These are phyloP conservation scores for Emmelina monodactyla DNA, from an alignment of 2,888 invertebrate genomes.

Conservation along the genomic window DNA sequence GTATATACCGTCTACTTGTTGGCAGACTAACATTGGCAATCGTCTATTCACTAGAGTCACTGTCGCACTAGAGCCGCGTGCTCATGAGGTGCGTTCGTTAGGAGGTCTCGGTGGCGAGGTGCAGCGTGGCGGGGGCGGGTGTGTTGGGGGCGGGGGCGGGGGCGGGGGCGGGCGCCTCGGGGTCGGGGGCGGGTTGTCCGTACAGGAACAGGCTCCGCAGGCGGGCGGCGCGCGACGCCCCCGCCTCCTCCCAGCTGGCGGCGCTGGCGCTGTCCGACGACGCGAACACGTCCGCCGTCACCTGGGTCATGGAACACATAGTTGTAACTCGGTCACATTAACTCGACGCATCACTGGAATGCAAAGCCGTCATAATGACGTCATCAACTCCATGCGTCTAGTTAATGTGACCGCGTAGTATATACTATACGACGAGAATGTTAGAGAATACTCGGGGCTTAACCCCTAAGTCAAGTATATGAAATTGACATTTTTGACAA, in stretches of 20 bases:
- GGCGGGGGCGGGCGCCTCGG: conserved; percentile 23
- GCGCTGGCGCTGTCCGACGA: conserved; percentile 35
- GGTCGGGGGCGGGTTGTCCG: conserved; percentile 40
- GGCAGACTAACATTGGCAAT: conserved; percentile 1
- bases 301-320: too few relatives aligned
- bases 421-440: too few relatives aligned
- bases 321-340: too few relatives aligned
- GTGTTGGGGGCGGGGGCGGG: conserved; percentile 8
- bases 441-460: too few relatives aligned
- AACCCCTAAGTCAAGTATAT: too few relatives aligned
- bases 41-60: not conserved
- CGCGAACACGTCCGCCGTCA: conserved; percentile 40
- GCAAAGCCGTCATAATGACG: too few relatives aligned
- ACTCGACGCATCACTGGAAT: too few relatives aligned
- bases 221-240: conserved; percentile 15
- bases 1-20: not conserved
- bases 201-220: conserved; percentile 45
- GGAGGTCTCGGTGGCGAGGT: conserved; percentile 17
- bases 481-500: too few relatives aligned
- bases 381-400: too few relatives aligned
- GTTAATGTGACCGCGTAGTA: too few relatives aligned
- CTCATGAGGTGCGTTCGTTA: conserved; percentile 21
- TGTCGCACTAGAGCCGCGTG: too few relatives aligned
- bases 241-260: conserved; percentile 39
- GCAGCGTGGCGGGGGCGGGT: conserved; percentile 11